Conservation (phyloP, 2,113 vertebrate genomes). For the Coryphaenoides rupestris region DNA sequence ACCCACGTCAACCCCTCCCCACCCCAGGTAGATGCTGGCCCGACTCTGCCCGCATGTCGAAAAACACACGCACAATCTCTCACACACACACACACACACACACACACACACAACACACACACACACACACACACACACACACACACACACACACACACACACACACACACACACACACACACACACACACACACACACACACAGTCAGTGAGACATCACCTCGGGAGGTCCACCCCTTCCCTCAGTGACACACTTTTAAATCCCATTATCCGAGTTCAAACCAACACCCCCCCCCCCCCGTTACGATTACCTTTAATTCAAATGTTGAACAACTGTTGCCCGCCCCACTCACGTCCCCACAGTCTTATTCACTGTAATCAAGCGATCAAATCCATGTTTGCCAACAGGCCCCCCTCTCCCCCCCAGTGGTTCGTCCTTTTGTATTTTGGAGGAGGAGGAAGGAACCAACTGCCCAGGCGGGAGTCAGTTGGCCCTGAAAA, state of each 20-base stretch:
- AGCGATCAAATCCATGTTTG: neutral
- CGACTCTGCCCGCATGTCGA: no score
- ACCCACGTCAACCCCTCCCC: slow-evolving; percentile 1
- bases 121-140: no score
- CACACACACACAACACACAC: no score
- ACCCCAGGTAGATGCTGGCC: no score
- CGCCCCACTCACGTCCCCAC: no score
- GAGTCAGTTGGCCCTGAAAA: slow-evolving; percentile 20
- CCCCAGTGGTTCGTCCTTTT: slow-evolving; percentile 60
- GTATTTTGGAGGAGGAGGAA: neutral
- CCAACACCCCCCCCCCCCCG: slow-evolving; percentile 2
- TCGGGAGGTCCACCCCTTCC: slow-evolving; percentile 44
- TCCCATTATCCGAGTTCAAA: neutral
- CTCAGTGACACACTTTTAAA: slow-evolving; percentile 34
- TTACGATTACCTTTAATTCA: neutral
- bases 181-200: slow-evolving; percentile 23
- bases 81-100: no score
- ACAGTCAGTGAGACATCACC: slow-evolving; percentile 25
- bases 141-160: no score
- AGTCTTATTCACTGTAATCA: no score
- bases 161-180: slow-evolving; percentile 1
- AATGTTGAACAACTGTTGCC: no score
- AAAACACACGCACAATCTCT: no score
- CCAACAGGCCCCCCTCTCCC: slow-evolving; percentile 21
- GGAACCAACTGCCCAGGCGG: slow-evolving; percentile 41